A percentile compares a stretch with the other conserved stretches of the same genome.
phyloP scores from a whole-genome alignment of 2,797 vertebrate species.

The Neomorphus geoffroyi region DNA sequence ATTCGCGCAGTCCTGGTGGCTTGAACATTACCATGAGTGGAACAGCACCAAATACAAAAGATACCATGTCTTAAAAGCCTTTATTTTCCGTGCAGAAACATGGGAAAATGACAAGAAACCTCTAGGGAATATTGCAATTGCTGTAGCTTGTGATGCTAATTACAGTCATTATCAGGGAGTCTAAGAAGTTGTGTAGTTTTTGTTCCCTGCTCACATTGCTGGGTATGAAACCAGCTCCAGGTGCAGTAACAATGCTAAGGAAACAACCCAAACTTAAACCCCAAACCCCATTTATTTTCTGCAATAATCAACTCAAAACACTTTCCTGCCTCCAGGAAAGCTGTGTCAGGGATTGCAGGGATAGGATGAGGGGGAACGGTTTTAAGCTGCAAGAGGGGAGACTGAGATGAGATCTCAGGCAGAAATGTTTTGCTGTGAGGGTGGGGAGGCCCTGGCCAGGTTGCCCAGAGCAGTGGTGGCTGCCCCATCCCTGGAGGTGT shows the following conservation, averaged over 20 bases:
- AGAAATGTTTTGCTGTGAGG: too few species aligned
- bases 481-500: too few species aligned
- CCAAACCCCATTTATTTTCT: neutral
- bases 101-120: constrained; percentile 37
- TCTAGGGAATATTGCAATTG: constrained; percentile 50
- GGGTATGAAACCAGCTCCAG: neutral
- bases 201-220: constrained; percentile 13
- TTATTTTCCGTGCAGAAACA: neutral
- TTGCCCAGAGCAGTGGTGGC: too few species aligned
- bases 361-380: too few species aligned
- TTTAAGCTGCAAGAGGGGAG: too few species aligned
- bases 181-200: constrained; percentile 11
- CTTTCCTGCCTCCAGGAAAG: too few species aligned
- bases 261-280: neutral
- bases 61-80: constrained; percentile 9
- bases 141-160: constrained; percentile 69
- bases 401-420: too few species aligned
- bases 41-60: neutral
- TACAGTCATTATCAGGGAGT: constrained; percentile 59
- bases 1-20: neutral
- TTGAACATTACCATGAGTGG: neutral
- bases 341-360: too few species aligned
- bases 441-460: too few species aligned
- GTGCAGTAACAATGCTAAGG: neutral
- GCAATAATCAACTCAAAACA: neutral